phyloP scores from a whole-genome alignment of 2,888 invertebrate species.

The Lycocerus yunnanus region DNA sequence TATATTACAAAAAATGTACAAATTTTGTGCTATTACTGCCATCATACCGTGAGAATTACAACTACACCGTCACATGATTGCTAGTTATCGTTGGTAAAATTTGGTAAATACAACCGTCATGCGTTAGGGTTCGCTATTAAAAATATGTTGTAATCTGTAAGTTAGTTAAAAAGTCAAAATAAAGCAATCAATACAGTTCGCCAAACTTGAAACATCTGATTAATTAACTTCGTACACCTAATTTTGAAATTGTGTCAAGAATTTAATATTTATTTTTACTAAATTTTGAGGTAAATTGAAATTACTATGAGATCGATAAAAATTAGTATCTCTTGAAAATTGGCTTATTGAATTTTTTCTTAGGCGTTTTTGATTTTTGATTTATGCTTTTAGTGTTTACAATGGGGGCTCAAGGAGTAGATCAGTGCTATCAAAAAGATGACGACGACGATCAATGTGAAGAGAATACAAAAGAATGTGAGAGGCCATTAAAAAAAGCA shows the following conservation, averaged over 20 bases:
- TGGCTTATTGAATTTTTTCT: not conserved
- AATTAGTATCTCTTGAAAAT: not conserved
- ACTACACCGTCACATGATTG: not conserved
- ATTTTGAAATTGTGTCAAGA: not conserved
- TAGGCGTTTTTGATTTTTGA: not conserved
- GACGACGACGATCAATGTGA: not conserved
- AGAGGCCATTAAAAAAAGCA: conserved; percentile 69
- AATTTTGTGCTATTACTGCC: not conserved
- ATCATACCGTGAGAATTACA: not conserved
- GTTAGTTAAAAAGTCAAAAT: not conserved
- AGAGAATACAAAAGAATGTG: conserved; percentile 54
- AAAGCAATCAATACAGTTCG: not conserved
- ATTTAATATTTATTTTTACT: not conserved
- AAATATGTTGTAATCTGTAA: not conserved
- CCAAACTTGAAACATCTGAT: not conserved
- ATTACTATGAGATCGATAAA: not conserved
- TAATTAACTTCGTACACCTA: not conserved
- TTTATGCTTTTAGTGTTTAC: not conserved
- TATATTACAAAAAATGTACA: no score
- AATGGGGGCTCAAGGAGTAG: not conserved
- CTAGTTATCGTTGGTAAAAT: not conserved
- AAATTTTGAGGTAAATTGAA: not conserved
- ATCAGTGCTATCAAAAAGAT: not conserved
- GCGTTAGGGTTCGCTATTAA: not conserved
- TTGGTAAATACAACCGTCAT: not conserved